Percentiles rank a stretch among this genome's conserved stretches.
Evolutionary conservation across 2,113 vertebrate species (phyloP).

Genomic region (Natator depressus): DNA sequence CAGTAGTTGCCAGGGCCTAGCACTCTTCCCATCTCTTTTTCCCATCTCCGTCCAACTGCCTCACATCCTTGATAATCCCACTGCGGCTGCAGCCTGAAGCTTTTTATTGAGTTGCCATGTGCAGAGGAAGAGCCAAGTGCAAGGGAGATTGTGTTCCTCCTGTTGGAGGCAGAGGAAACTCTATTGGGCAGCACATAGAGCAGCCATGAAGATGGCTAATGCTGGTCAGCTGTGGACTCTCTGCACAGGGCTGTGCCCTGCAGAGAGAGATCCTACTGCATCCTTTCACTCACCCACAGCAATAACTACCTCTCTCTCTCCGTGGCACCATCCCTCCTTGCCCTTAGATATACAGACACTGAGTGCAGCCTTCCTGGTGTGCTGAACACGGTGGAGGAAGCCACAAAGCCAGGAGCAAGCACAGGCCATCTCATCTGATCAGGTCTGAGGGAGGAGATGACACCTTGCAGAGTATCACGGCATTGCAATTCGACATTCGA

Average conservation of each 20-base stretch:
- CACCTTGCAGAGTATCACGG: not conserved
- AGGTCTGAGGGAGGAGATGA: not conserved
- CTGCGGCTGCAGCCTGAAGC: not conserved
- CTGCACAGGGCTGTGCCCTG: constrained; percentile 5
- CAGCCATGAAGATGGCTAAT: not conserved
- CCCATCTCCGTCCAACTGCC: not conserved
- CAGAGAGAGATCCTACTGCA: not conserved
- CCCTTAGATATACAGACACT: rapidly evolving
- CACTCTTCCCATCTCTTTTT: not conserved
- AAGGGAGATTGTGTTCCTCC: not conserved
- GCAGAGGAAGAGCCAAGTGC: constrained; percentile 24
- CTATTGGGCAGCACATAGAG: not conserved
- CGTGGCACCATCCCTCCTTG: not conserved
- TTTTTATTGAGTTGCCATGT: not conserved
- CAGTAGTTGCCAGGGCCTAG: not conserved
- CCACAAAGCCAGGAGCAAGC: not conserved
- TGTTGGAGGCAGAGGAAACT: not conserved
- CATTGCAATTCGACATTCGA: too few relatives aligned
- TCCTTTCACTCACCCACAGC: not conserved
- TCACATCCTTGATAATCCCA: not conserved
- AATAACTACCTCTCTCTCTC: not conserved
- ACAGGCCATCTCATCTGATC: not conserved
- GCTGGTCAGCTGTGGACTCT: not conserved
- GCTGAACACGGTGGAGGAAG: rapidly evolving
- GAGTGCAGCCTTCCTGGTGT: not conserved